Evolutionary conservation across 2,888 invertebrate species (phyloP), one percentile per base, ranked within the genome.

Genomic region (Abscondita cerata): DNA sequence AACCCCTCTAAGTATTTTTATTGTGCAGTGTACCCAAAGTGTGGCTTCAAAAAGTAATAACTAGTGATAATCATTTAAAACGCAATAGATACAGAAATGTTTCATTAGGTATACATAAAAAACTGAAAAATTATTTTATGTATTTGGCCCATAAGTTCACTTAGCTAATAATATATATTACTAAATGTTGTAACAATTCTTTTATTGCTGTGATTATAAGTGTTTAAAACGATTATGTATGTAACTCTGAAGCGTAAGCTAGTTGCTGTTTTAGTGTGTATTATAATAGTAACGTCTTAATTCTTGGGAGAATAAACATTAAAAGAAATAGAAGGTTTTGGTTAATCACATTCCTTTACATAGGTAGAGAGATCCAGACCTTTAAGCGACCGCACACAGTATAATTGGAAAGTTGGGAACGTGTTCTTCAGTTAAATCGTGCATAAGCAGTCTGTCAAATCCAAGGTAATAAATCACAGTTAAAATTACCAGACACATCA

Each of bases 201-300:
- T 78, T 79, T 78, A 79, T 81, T 80, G 80, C 81, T 81, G 81
- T 81, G 81, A 81, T 81, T 81, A 77, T n/a, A n/a, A n/a, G n/a
- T 75, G 77, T 77, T 76, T 73, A 62, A n/a, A 64, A 62, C 52
- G 55, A 65, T 67, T 64, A 59, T 54, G 57, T 64, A 59, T 55
- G 65, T 67, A 71, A 73, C 70, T 75, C 77, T n/a, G n/a, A n/a
- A 75, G 75, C 59, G 57, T 76, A 74, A n/a, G 75, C 70, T 72
- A 66, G 69, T 78, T 73, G 75, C 76, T 78, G 80, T 76, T 80
- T 78, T 78, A 56, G 74, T 77, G 80, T 80, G 78, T 78, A 78
- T 73, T 76, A 74, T 70, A 68, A 67, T 72, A 78, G 76, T 73
- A 62, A n/a, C 54, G 58, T 51, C n/a, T 72, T 70, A 72, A 76